Percentiles rank a stretch among this genome's conserved stretches.
Evolutionary conservation across 2,113 vertebrate genomes (phyloP).

Genomic region (Fregata magnificens): DNA sequence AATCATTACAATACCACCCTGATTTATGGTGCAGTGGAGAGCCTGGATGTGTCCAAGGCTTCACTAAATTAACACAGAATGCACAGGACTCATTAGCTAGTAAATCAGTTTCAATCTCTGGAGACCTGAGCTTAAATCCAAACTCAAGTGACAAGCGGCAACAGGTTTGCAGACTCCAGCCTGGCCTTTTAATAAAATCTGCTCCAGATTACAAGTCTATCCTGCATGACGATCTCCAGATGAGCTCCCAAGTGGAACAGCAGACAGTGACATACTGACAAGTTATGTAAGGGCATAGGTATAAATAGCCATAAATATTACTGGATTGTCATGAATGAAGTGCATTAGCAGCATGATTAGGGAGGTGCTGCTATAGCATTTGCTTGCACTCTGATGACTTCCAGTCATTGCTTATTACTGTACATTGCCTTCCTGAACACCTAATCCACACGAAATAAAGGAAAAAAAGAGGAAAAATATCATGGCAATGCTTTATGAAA

Average conservation of each 20-base stretch:
- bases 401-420: not conserved
- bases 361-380: not conserved
- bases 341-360: not conserved
- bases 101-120: not conserved
- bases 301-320: constrained; percentile 13
- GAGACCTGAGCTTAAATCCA: not conserved
- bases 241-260: not conserved
- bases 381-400: not conserved
- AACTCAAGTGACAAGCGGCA: not conserved
- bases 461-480: not conserved
- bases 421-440: not conserved
- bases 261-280: constrained; percentile 22
- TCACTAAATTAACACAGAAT: not conserved
- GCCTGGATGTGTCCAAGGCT: not conserved
- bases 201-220: not conserved
- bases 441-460: not conserved
- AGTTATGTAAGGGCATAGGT: not conserved
- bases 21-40: not conserved
- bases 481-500: not conserved
- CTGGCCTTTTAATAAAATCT: not conserved
- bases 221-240: not conserved
- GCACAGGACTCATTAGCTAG: not conserved
- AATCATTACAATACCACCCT: not conserved
- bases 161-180: not conserved
- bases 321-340: not conserved